Conservation (phyloP, 2,113 vertebrate genomes). For the Ptilorrhoa leucosticta region DNA sequence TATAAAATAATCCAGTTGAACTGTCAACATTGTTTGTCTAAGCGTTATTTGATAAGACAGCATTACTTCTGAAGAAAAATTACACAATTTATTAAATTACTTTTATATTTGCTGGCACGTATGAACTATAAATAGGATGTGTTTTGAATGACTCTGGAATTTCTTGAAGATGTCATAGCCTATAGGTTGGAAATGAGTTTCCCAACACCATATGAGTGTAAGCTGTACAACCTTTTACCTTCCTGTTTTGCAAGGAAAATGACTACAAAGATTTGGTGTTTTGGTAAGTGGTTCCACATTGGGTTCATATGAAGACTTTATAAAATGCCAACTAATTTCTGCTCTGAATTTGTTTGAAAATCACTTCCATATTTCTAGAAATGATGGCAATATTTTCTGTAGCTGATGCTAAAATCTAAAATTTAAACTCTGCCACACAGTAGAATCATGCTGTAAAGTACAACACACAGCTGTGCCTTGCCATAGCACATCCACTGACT, state of each 20-base stretch:
- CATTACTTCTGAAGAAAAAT: conserved; percentile 42
- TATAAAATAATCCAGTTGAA: conserved; percentile 40
- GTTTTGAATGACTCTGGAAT: neutral
- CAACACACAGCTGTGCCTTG: neutral
- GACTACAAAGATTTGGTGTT: neutral
- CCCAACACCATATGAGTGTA: neutral
- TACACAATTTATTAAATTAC: conserved; percentile 42
- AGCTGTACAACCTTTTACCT: neutral
- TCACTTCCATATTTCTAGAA: neutral
- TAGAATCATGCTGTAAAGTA: neutral
- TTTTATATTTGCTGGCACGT: neutral
- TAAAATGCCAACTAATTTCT: neutral
- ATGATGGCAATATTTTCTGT: neutral
- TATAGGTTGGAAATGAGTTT: neutral
- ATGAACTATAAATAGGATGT: neutral
- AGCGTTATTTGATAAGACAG: conserved; percentile 28
- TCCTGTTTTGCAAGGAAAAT: neutral
- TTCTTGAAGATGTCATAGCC: neutral
- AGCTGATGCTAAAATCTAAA: neutral
- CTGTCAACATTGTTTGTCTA: conserved; percentile 51
- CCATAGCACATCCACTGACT: neutral
- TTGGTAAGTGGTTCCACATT: neutral
- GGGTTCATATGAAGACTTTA: neutral
- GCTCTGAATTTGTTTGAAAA: neutral
- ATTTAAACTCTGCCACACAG: neutral